These are phyloP conservation scores for Macrobrachium nipponense DNA, from an alignment of 1,140 invertebrate genomes.

Conservation along the genomic window DNA sequence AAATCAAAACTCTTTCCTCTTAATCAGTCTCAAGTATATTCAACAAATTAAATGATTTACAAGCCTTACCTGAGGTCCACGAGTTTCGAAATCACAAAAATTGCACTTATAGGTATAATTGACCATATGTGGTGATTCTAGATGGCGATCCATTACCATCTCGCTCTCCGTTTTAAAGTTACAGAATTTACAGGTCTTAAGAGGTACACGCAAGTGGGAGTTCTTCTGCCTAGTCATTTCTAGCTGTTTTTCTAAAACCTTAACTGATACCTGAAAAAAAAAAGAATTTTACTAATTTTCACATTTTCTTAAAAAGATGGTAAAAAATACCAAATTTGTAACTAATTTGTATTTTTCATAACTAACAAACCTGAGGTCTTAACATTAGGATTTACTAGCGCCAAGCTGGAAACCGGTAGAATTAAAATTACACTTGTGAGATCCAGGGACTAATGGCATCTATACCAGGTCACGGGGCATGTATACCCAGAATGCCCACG, in stretches of 20 bases:
- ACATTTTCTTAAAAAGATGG: background rate
- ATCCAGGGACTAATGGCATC: too few species aligned
- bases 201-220: constrained; percentile 81
- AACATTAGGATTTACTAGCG: too few species aligned
- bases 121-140: constrained; percentile 92
- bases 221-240: constrained; percentile 91
- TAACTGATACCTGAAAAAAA: constrained; percentile 81
- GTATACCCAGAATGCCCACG: too few species aligned
- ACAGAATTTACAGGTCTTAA: constrained; percentile 90
- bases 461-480: too few species aligned
- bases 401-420: too few species aligned
- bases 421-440: too few species aligned
- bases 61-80: constrained; percentile 82
- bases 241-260: constrained; percentile 83
- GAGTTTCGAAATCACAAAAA: constrained; percentile 85
- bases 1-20: too few species aligned
- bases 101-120: constrained; percentile 81
- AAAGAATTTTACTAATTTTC: constrained; percentile 66
- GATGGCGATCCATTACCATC: constrained; percentile 87
- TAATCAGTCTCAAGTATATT: constrained; percentile 82
- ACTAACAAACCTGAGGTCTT: too few species aligned
- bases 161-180: constrained; percentile 92
- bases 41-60: constrained; percentile 78
- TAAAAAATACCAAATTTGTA: too few species aligned
- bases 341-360: too few species aligned